These are phyloP conservation scores for Leucophenga maculata DNA, from an alignment of 2,888 invertebrate species.

Conservation along the genomic window DNA sequence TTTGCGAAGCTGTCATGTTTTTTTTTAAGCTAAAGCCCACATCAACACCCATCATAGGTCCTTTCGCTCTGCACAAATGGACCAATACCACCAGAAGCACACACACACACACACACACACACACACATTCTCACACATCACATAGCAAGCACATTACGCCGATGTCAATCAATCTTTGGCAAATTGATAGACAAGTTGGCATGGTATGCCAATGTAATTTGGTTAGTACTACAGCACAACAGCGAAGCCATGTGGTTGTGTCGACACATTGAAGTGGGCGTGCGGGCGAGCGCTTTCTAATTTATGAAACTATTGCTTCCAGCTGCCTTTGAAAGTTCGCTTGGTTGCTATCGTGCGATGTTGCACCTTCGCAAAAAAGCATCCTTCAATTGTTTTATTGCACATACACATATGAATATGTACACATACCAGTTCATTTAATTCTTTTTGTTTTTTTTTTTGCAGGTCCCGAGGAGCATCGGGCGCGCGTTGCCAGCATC, in stretches of 20 bases:
- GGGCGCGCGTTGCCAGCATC: constrained; percentile 82
- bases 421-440: background rate
- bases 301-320: background rate
- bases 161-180: constrained; percentile 64
- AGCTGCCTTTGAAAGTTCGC: constrained; percentile 17
- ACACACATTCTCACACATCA: background rate
- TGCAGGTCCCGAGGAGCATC: constrained; percentile 85
- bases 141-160: constrained; percentile 53
- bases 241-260: no score
- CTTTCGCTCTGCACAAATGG: constrained; percentile 17
- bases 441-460: constrained; percentile 10
- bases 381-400: constrained; percentile 45
- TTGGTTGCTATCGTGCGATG: constrained; percentile 25
- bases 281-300: no score
- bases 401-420: constrained; percentile 20
- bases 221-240: background rate
- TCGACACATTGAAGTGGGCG: no score
- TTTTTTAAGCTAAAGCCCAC: constrained; percentile 28
- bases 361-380: constrained; percentile 40
- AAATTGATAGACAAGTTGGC: constrained; percentile 65
- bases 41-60: background rate
- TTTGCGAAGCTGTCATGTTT: constrained; percentile 55
- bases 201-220: constrained; percentile 35
- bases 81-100: constrained; percentile 24
- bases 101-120: background rate